phyloP scores from a whole-genome alignment of 2,797 vertebrate species.

The Anguilla pacifica region DNA sequence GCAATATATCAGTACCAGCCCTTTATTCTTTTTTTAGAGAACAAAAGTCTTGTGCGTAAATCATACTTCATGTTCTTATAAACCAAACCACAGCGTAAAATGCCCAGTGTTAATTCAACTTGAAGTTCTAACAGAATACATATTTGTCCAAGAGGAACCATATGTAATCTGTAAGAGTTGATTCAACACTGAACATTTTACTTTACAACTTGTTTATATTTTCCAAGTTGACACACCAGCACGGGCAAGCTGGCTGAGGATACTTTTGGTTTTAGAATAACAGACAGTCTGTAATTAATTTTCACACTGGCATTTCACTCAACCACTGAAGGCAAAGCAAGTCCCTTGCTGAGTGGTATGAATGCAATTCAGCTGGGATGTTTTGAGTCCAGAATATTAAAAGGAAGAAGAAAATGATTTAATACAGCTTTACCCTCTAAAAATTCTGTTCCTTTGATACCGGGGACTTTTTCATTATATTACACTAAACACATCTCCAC shows the following conservation, averaged over 20 bases:
- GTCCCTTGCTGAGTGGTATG: neutral
- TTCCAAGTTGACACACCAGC: neutral
- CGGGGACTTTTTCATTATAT: neutral
- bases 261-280: neutral
- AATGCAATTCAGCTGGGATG: neutral
- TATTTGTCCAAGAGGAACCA: too few species aligned
- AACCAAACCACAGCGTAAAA: neutral
- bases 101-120: too few species aligned
- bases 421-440: neutral
- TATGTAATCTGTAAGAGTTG: too few species aligned
- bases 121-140: too few species aligned
- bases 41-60: neutral
- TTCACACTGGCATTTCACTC: neutral
- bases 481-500: neutral
- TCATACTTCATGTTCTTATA: constrained; percentile 6
- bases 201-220: neutral
- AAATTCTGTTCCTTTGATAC: neutral
- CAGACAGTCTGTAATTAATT: neutral
- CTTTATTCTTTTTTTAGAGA: constrained; percentile 16
- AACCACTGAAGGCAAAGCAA: neutral
- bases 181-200: neutral
- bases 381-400: neutral
- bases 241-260: neutral
- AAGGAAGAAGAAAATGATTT: neutral
- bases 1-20: constrained; percentile 40